phyloP scores from a whole-genome alignment of 2,888 invertebrate genomes.

The Chymomyza caudatula region DNA sequence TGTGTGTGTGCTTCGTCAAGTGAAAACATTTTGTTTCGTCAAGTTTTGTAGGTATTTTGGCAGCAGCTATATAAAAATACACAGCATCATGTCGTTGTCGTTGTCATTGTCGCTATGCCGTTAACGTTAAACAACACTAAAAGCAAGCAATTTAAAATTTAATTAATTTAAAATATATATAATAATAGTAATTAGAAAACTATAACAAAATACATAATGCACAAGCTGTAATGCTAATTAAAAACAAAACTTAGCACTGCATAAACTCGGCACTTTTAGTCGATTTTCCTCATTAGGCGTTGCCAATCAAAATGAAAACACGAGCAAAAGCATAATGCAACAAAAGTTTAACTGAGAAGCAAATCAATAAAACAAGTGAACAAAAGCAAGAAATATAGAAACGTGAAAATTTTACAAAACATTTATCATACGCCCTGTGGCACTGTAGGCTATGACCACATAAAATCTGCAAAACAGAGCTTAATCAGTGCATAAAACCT shows the following conservation, averaged over 20 bases:
- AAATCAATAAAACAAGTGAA: background rate
- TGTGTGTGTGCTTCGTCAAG: slow-evolving; percentile 52
- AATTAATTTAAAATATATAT: background rate
- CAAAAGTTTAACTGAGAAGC: background rate
- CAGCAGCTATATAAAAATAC: slow-evolving; percentile 45
- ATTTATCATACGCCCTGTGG: slow-evolving; percentile 58
- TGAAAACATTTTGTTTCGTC: slow-evolving; percentile 66
- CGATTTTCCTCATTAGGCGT: slow-evolving; percentile 47
- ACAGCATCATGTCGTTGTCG: slow-evolving; percentile 47
- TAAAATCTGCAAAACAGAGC: slow-evolving; percentile 6
- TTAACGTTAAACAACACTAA: slow-evolving; percentile 1
- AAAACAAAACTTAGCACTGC: slow-evolving; percentile 15
- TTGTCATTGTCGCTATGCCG: slow-evolving; percentile 32
- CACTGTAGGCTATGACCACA: slow-evolving; percentile 19
- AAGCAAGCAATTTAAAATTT: slow-evolving; percentile 7
- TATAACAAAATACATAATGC: too few relatives aligned
- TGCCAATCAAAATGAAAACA: slow-evolving; percentile 46
- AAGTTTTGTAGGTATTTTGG: slow-evolving; percentile 70
- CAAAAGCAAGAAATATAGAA: slow-evolving; percentile 22
- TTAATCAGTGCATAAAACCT: background rate
- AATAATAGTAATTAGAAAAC: background rate
- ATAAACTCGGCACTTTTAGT: slow-evolving; percentile 13
- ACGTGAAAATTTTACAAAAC: slow-evolving; percentile 2
- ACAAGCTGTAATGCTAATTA: too few relatives aligned
- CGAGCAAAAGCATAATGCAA: slow-evolving; percentile 2